Percentiles rank a stretch among this genome's conserved stretches.
phyloP scores from a whole-genome alignment of 2,888 invertebrate species.

The Oxycera nigricornis region DNA sequence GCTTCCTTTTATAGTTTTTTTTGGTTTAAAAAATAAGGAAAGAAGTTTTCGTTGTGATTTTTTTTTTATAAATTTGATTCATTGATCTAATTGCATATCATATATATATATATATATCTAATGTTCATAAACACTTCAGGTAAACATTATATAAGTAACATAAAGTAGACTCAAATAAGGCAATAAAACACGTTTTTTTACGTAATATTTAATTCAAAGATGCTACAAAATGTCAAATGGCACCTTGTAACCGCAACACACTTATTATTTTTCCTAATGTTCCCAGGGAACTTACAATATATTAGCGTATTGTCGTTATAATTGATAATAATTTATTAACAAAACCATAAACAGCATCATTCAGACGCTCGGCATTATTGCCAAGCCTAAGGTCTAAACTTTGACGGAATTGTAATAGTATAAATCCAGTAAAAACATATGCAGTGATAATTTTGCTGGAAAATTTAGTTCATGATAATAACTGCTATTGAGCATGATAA shows the following conservation, averaged over 20 bases:
- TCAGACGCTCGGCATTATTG: not conserved
- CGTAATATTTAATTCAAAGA: not conserved
- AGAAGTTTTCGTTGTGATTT: not conserved
- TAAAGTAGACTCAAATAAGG: not conserved
- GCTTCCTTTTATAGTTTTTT: not conserved
- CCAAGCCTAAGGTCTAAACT: not conserved
- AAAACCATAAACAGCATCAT: not conserved
- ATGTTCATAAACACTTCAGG: constrained; percentile 24
- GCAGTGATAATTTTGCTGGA: not conserved
- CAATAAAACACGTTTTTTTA: not conserved
- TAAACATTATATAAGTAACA: not conserved
- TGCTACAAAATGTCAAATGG: not conserved
- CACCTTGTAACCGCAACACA: not conserved
- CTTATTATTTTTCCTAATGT: not conserved
- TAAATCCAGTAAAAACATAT: not conserved
- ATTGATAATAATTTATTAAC: constrained; percentile 20
- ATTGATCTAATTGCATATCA: not conserved
- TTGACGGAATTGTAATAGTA: constrained; percentile 14
- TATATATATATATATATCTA: not conserved
- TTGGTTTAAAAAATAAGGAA: not conserved
- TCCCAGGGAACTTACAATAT: not conserved
- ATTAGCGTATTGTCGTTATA: not conserved
- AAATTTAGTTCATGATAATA: not conserved
- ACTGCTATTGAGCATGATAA: constrained; percentile 21
- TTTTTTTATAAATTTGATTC: not conserved